phyloP scores from a whole-genome alignment of 2,797 vertebrate genomes.

The Austrolebias charrua region DNA sequence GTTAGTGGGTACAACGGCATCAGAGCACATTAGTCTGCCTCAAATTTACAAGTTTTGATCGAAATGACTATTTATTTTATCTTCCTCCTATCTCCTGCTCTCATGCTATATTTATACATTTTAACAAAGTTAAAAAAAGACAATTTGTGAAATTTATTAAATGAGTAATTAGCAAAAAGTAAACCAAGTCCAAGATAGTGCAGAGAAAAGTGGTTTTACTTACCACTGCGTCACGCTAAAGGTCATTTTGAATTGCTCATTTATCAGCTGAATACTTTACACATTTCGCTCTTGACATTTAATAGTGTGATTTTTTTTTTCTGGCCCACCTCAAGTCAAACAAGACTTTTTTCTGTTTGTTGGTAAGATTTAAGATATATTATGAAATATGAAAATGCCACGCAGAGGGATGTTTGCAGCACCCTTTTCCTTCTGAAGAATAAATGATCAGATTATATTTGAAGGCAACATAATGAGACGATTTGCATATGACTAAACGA shows the following conservation, averaged over 20 bases:
- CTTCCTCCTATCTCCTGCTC: not conserved
- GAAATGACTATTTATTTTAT: not conserved
- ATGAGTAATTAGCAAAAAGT: constrained; percentile 12
- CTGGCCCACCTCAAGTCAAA: not conserved
- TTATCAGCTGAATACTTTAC: constrained; percentile 25
- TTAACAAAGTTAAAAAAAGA: not conserved
- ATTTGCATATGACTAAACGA: constrained; percentile 10
- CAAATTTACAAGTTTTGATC: not conserved
- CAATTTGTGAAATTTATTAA: constrained; percentile 6
- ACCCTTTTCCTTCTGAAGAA: not conserved
- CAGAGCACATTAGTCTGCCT: too few relatives aligned
- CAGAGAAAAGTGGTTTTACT: not conserved
- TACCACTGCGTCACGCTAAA: constrained; percentile 13
- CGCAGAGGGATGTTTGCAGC: not conserved
- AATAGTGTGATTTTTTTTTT: constrained; percentile 7
- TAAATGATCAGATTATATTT: constrained; percentile 4
- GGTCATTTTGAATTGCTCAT: constrained; percentile 25
- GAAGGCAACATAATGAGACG: constrained; percentile 1
- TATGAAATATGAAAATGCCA: not conserved
- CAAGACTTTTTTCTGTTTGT: constrained; percentile 7
- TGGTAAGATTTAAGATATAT: not conserved
- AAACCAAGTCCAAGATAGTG: constrained; percentile 1
- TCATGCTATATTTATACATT: constrained; percentile 1
- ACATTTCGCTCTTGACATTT: constrained; percentile 23
- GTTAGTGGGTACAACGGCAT: too few relatives aligned